A percentile compares a stretch with the other conserved stretches of the same genome.
Evolutionary conservation across 1,140 invertebrate genomes (phyloP).

Genomic region (Lordiphosa clarofinis): DNA sequence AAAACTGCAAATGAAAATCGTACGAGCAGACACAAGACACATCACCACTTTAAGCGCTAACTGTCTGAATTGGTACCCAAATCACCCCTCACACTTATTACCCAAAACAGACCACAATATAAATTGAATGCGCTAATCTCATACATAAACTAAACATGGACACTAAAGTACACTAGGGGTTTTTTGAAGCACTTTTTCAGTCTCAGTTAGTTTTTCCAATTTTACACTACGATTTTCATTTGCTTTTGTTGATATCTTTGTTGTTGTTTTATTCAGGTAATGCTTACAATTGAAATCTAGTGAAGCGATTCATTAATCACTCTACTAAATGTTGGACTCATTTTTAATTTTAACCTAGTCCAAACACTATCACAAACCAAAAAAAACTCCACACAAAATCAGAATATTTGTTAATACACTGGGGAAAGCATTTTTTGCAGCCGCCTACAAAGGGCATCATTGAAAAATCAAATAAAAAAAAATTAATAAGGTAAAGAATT

Average conservation of each 20-base stretch:
- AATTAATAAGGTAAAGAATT: slow-evolving; percentile 12
- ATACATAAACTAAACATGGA: background rate
- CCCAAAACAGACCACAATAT: no score
- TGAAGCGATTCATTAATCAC: background rate
- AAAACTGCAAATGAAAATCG: slow-evolving; percentile 48
- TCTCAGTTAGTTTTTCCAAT: no score
- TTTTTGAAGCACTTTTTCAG: no score
- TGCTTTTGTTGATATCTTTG: slow-evolving; percentile 12
- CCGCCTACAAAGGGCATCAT: slow-evolving; percentile 1
- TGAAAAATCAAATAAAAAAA: slow-evolving; percentile 27
- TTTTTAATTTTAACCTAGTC: slow-evolving; percentile 48
- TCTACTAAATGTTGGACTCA: slow-evolving; percentile 23
- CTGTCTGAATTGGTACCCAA: no score
- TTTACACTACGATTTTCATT: slow-evolving; percentile 59
- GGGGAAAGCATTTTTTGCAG: slow-evolving; percentile 39
- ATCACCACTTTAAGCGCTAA: background rate
- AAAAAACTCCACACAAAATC: slow-evolving; percentile 5
- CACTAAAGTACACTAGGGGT: no score
- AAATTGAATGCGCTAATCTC: slow-evolving; percentile 3
- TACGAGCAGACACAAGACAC: slow-evolving; percentile 27
- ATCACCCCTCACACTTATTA: no score
- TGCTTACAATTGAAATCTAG: slow-evolving; percentile 13
- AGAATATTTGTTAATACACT: slow-evolving; percentile 22
- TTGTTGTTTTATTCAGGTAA: background rate
- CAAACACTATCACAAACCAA: background rate